phyloP scores from a whole-genome alignment of 2,888 invertebrate species.

The Clepsis dumicolana region DNA sequence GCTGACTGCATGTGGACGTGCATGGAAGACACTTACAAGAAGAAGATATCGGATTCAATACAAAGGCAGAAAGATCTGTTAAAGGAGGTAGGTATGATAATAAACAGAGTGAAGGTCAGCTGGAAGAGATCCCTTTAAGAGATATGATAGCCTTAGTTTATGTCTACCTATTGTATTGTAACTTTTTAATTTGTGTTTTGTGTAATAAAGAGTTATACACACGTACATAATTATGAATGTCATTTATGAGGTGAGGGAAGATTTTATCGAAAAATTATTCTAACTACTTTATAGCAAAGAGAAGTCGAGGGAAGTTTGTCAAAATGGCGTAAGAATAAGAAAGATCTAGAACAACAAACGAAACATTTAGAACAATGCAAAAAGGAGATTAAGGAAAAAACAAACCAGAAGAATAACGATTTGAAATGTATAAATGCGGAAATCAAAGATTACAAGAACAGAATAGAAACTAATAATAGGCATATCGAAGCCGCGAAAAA shows the following conservation, averaged over 20 bases:
- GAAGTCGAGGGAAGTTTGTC: slow-evolving; percentile 62
- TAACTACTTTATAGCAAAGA: slow-evolving; percentile 56
- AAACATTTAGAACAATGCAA: slow-evolving; percentile 59
- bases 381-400: slow-evolving; percentile 64
- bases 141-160: too few relatives aligned
- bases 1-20: slow-evolving; percentile 86
- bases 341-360: slow-evolving; percentile 69
- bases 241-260: not conserved
- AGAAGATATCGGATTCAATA: slow-evolving; percentile 65
- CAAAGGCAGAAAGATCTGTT: slow-evolving; percentile 63
- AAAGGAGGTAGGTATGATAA: slow-evolving; percentile 58
- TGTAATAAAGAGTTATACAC: too few relatives aligned
- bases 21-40: slow-evolving; percentile 81
- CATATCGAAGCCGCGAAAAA: slow-evolving; percentile 56
- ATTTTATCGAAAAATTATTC: too few relatives aligned
- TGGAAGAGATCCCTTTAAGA: not conserved
- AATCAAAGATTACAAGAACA: slow-evolving; percentile 60
- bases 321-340: slow-evolving; percentile 74
- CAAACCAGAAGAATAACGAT: slow-evolving; percentile 67
- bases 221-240: not conserved
- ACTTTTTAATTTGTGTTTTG: too few relatives aligned
- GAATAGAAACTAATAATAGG: slow-evolving; percentile 61
- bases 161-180: too few relatives aligned
- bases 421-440: slow-evolving; percentile 65
- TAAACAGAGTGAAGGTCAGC: not conserved